These are phyloP conservation scores for Nebria brevicollis DNA, from an alignment of 2,888 invertebrate species.

Conservation along the genomic window DNA sequence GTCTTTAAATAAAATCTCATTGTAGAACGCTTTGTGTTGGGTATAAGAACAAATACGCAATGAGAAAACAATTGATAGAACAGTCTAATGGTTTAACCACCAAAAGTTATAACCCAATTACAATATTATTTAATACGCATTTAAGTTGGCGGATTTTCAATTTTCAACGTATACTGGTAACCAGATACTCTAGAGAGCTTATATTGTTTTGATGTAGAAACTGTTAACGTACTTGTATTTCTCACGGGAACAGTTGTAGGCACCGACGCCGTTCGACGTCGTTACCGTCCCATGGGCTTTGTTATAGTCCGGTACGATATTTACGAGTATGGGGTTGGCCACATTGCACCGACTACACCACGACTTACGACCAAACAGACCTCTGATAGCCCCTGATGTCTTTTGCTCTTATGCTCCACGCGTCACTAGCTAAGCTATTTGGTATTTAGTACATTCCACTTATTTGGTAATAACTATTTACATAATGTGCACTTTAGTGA, in stretches of 20 bases:
- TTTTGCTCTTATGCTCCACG: background rate
- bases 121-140: background rate
- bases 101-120: background rate
- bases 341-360: background rate
- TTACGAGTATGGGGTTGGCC: constrained; percentile 23
- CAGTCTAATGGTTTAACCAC: too few relatives aligned
- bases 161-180: background rate
- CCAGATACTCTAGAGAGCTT: constrained; percentile 11
- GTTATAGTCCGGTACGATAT: constrained; percentile 36
- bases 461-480: background rate
- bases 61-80: too few relatives aligned
- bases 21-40: too few relatives aligned
- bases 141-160: constrained; percentile 13
- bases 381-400: background rate
- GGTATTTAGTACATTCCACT: background rate
- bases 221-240: constrained; percentile 32
- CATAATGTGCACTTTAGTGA: background rate
- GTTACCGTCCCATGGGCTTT: constrained; percentile 32
- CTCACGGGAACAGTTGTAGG: constrained; percentile 29
- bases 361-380: background rate
- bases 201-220: constrained; percentile 32
- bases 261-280: constrained; percentile 17
- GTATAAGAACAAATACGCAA: too few relatives aligned
- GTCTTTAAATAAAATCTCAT: too few relatives aligned
- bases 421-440: background rate